Percentiles rank a stretch among this genome's conserved stretches.
Evolutionary conservation across 2,888 invertebrate genomes (phyloP).

Genomic region (Dascillus cervinus): DNA sequence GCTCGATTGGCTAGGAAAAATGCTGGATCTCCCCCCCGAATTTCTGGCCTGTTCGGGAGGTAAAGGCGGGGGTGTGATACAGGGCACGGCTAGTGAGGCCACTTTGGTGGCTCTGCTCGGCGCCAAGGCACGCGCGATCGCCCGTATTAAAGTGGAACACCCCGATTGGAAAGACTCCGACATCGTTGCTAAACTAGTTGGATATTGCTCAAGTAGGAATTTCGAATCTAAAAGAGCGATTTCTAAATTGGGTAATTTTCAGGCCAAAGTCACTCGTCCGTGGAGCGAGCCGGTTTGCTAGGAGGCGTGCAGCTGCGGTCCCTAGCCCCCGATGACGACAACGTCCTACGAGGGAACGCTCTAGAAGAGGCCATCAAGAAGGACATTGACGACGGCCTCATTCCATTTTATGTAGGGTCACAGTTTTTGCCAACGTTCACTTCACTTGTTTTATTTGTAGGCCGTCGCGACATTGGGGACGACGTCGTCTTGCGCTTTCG

Average conservation of each 20-base stretch:
- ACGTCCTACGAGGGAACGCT: constrained; percentile 66
- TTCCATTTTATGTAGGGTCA: constrained; percentile 81
- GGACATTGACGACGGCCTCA: constrained; percentile 80
- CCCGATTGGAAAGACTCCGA: constrained; percentile 68
- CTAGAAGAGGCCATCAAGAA: constrained; percentile 72
- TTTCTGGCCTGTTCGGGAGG: constrained; percentile 77
- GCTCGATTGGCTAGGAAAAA: constrained; percentile 93
- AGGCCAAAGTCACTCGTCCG: constrained; percentile 90
- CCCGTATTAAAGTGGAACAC: constrained; percentile 59
- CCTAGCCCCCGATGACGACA: constrained; percentile 64
- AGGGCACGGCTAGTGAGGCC: constrained; percentile 93
- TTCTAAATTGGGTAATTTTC: constrained; percentile 16
- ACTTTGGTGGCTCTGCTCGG: constrained; percentile 88
- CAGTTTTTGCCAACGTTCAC: not conserved
- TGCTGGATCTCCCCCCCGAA: constrained; percentile 76
- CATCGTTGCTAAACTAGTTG: constrained; percentile 73
- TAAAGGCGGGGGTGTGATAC: constrained; percentile 72
- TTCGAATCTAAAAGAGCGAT: not conserved
- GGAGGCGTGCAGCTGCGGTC: constrained; percentile 76
- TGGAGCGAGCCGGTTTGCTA: constrained; percentile 84
- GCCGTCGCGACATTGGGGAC: constrained; percentile 84
- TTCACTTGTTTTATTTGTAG: not conserved
- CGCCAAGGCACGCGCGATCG: constrained; percentile 69
- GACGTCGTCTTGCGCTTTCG: constrained; percentile 94
- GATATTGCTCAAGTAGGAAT: constrained; percentile 65